Evolutionary conservation across 1,140 invertebrate species (phyloP).

Genomic region (Ips nitidus): DNA sequence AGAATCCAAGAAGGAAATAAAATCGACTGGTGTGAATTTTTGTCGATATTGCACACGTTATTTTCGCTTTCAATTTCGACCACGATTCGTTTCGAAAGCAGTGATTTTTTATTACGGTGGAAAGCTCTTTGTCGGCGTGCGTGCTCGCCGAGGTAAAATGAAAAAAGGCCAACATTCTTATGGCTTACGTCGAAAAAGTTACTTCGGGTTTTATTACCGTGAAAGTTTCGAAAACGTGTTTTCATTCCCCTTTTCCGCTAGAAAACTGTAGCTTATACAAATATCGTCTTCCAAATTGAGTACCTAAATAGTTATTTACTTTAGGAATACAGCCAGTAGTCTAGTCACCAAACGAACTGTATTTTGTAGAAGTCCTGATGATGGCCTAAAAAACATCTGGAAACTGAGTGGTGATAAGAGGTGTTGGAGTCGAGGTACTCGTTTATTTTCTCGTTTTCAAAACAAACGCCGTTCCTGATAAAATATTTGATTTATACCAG

Average conservation of each 20-base stretch:
- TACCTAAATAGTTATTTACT: background rate
- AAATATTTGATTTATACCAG: too few species aligned
- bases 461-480: too few species aligned
- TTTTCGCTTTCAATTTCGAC: slow-evolving; percentile 20
- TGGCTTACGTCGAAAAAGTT: slow-evolving; percentile 12
- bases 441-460: too few species aligned
- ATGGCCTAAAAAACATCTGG: too few species aligned
- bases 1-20: too few species aligned
- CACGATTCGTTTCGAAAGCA: slow-evolving; percentile 14
- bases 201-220: slow-evolving; percentile 12
- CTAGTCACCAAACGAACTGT: too few species aligned
- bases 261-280: slow-evolving; percentile 1
- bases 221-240: slow-evolving; percentile 13
- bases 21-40: slow-evolving; percentile 5
- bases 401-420: too few species aligned
- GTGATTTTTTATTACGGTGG: slow-evolving; percentile 21
- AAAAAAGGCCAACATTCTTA: slow-evolving; percentile 19
- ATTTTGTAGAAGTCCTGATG: too few species aligned
- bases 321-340: background rate
- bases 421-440: too few species aligned
- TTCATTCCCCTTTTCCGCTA: background rate
- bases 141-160: slow-evolving; percentile 19
- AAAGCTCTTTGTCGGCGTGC: slow-evolving; percentile 21
- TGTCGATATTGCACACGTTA: slow-evolving; percentile 21
- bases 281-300: background rate